phyloP scores from a whole-genome alignment of 1,140 invertebrate genomes.

The Drosophila bocqueti region DNA sequence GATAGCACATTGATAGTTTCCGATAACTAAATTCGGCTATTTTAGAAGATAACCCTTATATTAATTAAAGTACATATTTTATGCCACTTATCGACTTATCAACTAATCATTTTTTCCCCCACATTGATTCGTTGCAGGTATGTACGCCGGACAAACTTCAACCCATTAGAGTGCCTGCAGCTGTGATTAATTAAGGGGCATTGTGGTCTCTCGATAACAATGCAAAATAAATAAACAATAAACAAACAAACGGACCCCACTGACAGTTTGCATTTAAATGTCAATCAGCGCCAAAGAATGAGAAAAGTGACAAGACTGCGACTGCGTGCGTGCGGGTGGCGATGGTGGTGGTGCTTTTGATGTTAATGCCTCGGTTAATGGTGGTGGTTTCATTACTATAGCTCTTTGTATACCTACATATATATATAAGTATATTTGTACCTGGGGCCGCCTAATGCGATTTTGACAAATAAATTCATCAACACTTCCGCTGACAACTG shows the following conservation, averaged over 20 bases:
- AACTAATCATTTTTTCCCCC: slow-evolving; percentile 8
- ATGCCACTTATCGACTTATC: not conserved
- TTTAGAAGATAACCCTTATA: not conserved
- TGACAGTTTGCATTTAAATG: slow-evolving; percentile 51
- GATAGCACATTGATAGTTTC: too few relatives aligned
- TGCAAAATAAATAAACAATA: slow-evolving; percentile 17
- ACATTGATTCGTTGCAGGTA: slow-evolving; percentile 37
- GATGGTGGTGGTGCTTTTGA: slow-evolving; percentile 30
- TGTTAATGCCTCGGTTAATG: slow-evolving; percentile 26
- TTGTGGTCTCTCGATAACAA: slow-evolving; percentile 30
- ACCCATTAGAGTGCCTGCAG: slow-evolving; percentile 37
- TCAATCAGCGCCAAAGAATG: slow-evolving; percentile 38
- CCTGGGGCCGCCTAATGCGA: slow-evolving; percentile 64
- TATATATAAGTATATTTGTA: not conserved
- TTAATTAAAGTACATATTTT: not conserved
- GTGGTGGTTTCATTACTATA: slow-evolving; percentile 41
- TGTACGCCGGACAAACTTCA: slow-evolving; percentile 5
- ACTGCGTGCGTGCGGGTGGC: slow-evolving; percentile 26
- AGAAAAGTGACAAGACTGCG: slow-evolving; percentile 19
- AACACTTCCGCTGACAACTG: slow-evolving; percentile 78
- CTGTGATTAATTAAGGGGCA: slow-evolving; percentile 47
- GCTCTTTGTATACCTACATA: not conserved
- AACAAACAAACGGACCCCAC: slow-evolving; percentile 24
- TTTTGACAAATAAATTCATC: slow-evolving; percentile 84
- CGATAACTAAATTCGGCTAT: too few relatives aligned